These are phyloP conservation scores for Neosilurus hyrtlii DNA, from an alignment of 2,797 vertebrate genomes.

Conservation along the genomic window DNA sequence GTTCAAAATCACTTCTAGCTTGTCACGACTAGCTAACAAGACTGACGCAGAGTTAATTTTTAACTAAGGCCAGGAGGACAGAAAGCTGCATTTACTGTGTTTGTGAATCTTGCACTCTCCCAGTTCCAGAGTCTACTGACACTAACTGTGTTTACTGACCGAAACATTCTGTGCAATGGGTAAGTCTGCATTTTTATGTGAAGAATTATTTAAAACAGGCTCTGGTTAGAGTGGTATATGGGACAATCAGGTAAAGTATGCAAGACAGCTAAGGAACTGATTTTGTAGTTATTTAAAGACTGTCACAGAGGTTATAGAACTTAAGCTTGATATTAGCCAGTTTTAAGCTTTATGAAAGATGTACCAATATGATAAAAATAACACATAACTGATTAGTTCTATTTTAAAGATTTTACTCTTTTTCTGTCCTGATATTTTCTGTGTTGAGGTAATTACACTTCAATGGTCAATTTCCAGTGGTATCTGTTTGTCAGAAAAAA, in stretches of 20 bases:
- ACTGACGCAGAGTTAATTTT: slow-evolving; percentile 74
- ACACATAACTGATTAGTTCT: neutral
- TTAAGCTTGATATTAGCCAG: neutral
- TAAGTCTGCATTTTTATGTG: slow-evolving; percentile 61
- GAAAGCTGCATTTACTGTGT: slow-evolving; percentile 44
- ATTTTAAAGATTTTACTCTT: neutral
- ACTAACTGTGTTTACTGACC: slow-evolving; percentile 3
- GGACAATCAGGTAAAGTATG: neutral
- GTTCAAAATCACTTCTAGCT: slow-evolving; percentile 61
- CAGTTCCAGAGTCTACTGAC: slow-evolving; percentile 15
- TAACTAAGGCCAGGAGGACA: slow-evolving; percentile 68
- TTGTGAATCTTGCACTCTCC: slow-evolving; percentile 33
- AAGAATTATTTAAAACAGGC: neutral
- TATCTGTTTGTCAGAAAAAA: neutral
- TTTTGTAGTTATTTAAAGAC: neutral
- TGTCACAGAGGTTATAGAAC: neutral
- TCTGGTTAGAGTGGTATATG: neutral
- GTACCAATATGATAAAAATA: neutral
- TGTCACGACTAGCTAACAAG: slow-evolving; percentile 67
- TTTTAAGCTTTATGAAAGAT: neutral
- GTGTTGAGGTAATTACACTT: neutral
- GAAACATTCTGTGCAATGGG: slow-evolving; percentile 65
- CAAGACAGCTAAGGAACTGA: neutral
- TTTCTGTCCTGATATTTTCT: neutral
- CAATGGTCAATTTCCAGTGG: neutral